These are phyloP conservation scores for Emmelina monodactyla DNA, from an alignment of 2,888 invertebrate species.

Conservation along the genomic window DNA sequence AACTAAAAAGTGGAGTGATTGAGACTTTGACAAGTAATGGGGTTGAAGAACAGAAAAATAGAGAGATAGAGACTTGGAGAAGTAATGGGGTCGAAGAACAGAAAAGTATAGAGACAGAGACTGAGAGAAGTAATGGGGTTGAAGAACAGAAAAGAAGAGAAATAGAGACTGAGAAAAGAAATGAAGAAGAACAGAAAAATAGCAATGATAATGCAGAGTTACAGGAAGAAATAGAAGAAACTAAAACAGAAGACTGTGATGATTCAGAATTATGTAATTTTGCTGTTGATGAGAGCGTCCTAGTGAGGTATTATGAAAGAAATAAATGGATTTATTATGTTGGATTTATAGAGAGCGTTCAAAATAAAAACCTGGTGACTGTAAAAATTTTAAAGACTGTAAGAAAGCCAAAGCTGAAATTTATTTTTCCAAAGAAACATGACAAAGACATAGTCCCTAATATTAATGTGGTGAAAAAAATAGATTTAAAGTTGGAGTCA, in stretches of 20 bases:
- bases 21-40: no score
- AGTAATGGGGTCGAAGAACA: no score
- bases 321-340: neutral
- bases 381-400: neutral
- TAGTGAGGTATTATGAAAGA: conserved; percentile 2
- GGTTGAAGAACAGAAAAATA: no score
- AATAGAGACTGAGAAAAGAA: no score
- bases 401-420: neutral
- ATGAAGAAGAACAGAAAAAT: no score
- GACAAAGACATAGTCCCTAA: neutral
- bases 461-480: neutral
- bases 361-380: conserved; percentile 12
- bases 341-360: neutral
- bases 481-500: neutral
- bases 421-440: neutral
- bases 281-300: conserved; percentile 3
- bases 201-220: conserved; percentile 3
- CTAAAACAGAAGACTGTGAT: conserved; percentile 4
- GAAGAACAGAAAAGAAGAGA: no score
- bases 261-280: conserved; percentile 1
- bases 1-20: no score
- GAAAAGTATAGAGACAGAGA: no score
- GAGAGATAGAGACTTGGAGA: no score
- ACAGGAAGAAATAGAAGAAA: conserved; percentile 5
- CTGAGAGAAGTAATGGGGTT: no score